Conservation (phyloP, 2,113 vertebrate genomes). For the Bubo scandiacus region DNA sequence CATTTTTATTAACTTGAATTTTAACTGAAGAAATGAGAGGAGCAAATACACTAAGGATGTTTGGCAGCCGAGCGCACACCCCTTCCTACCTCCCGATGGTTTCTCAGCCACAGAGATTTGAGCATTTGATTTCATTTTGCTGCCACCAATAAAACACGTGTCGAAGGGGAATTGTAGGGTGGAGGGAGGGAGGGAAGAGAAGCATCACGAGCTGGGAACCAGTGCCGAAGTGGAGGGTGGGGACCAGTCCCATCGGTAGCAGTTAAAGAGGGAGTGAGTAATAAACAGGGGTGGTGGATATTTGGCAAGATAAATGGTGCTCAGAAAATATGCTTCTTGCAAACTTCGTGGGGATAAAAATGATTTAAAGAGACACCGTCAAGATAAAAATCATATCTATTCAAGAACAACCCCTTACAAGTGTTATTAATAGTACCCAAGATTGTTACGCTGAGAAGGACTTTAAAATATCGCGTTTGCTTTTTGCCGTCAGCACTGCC, state of each 20-base stretch:
- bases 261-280: neutral
- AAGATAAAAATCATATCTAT: slow-evolving; percentile 65
- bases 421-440: slow-evolving; percentile 45
- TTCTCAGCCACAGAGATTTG: neutral
- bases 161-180: neutral
- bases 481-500: neutral
- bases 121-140: neutral
- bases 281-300: neutral
- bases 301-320: neutral
- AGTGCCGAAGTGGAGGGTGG: neutral
- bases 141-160: neutral
- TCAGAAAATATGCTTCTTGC: neutral
- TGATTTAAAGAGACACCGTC: slow-evolving; percentile 46
- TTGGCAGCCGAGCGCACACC: neutral
- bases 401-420: slow-evolving; percentile 45
- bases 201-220: neutral
- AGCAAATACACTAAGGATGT: neutral
- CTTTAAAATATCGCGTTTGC: slow-evolving; percentile 30
- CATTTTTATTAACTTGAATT: neutral
- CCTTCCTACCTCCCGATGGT: neutral
- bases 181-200: neutral
- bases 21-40: neutral
- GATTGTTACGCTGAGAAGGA: neutral
- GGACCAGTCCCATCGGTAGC: neutral
- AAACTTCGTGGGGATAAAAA: slow-evolving; percentile 33